Percentiles rank a stretch among this genome's conserved stretches.
Conservation (phyloP, 2,797 vertebrate genomes). For the Lerista edwardsae region DNA sequence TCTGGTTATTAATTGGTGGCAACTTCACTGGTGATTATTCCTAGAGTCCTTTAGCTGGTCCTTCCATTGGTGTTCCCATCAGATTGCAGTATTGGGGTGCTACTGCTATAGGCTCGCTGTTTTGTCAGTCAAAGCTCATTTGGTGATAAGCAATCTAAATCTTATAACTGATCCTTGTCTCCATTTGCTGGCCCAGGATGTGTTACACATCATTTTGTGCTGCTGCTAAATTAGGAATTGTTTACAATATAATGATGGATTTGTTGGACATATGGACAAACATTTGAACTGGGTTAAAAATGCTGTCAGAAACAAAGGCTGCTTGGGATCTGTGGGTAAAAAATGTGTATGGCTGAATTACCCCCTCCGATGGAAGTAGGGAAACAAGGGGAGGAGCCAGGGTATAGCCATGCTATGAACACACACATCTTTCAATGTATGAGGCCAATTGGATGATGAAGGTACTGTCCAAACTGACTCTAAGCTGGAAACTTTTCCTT, state of each 20-base stretch:
- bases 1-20: neutral
- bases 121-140: neutral
- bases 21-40: neutral
- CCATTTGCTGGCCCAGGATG: neutral
- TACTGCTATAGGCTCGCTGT: neutral
- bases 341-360: no score
- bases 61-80: neutral
- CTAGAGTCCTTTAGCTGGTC: neutral
- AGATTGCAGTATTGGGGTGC: neutral
- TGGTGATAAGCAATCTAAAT: neutral
- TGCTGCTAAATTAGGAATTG: slow-evolving; percentile 4
- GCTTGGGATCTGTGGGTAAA: no score
- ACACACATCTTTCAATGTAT: no score
- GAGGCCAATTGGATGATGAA: no score
- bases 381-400: no score
- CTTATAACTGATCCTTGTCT: neutral
- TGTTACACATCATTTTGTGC: neutral
- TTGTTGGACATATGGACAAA: neutral
- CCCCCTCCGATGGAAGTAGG: no score
- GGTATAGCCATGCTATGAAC: no score
- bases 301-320: neutral
- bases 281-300: slow-evolving; percentile 1
- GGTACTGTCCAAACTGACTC: neutral
- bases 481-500: neutral
- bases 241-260: neutral